Base-by-base conservation (phyloP, 1,140 invertebrate species). In the Drosophila pseudoananassae region DNA sequence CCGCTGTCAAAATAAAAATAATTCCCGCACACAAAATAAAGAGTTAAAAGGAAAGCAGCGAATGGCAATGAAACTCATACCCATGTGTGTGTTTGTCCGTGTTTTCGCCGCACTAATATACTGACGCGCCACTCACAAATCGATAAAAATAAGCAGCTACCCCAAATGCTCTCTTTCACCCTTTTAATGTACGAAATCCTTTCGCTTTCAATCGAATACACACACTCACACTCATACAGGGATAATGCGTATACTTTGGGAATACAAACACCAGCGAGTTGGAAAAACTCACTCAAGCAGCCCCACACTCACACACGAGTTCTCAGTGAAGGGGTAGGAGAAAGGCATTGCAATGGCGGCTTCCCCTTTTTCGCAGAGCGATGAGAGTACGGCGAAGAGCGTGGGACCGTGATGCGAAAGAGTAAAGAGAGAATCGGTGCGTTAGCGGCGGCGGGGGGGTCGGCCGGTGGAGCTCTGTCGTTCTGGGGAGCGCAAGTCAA, bases 1-100 rank as follows among this genome's bases (percentile, higher is more conserved):
- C 43, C 73, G 73, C 76, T 80, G 76, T 89, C 79, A 74, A 89
- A 75, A 85, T 66, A 89, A 70, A 76, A 85, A 85, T 81, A 90
- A 85, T 90, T 63, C 79, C 56, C 76, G 65, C 57, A 63, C 52
- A 61, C 46, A 55, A 65, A 73, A 89, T 68, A 74, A 90, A 84
- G 85, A 90, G 85, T 90, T 90, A 80, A 89, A 63, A 57, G 64
- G 55, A 59, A 76, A 74, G 55, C 81, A 47, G 79, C 81, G 82
- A 85, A 85, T 85, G 57, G 74, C 45, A 85, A 50, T 53, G 64
- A 82, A 76, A 87, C 78, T 43, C n/a, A 8, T 9, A 72, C 55
- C 51, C 53, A 40, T 54, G 20, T 43, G 47, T 81, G 47, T 59
- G 23, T 45, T 47, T 78, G 70, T 77, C n/a, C 46, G 40, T 40